Evolutionary conservation across 2,113 vertebrate genomes (phyloP).

Genomic region (Rafetus swinhoei): DNA sequence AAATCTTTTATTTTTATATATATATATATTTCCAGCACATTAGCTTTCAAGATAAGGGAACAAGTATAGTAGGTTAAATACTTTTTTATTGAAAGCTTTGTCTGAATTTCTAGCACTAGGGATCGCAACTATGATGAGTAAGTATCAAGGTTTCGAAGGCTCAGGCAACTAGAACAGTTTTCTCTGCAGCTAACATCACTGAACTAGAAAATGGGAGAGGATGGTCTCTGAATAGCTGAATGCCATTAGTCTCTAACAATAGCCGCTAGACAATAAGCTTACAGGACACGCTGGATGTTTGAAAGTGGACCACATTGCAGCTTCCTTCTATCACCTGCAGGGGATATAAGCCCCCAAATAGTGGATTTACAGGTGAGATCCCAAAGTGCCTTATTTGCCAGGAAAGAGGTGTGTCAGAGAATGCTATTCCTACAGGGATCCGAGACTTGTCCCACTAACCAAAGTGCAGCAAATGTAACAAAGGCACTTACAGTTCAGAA

Average conservation of each 20-base stretch:
- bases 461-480: constrained; percentile 3
- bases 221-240: constrained; percentile 24
- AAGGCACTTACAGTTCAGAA: background rate
- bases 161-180: constrained; percentile 16
- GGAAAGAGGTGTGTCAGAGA: constrained; percentile 16
- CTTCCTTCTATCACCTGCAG: constrained; percentile 30
- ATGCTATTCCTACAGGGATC: constrained; percentile 14
- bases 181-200: constrained; percentile 34
- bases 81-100: background rate
- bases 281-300: background rate
- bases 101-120: background rate
- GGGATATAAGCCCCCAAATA: background rate
- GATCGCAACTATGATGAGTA: background rate
- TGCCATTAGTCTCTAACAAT: constrained; percentile 28
- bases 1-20: background rate
- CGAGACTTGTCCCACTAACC: constrained; percentile 25
- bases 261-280: constrained; percentile 1
- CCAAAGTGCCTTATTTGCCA: background rate
- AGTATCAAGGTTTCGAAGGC: constrained; percentile 30
- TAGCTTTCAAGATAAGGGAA: background rate
- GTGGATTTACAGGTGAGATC: constrained; percentile 16
- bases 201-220: constrained; percentile 53
- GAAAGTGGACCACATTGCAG: constrained; percentile 23
- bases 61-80: background rate
- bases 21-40: background rate